A percentile compares a stretch with the other conserved stretches of the same genome.
These are phyloP conservation scores for Hylaeus anthracinus DNA, from an alignment of 1,140 invertebrate species.

Conservation along the genomic window DNA sequence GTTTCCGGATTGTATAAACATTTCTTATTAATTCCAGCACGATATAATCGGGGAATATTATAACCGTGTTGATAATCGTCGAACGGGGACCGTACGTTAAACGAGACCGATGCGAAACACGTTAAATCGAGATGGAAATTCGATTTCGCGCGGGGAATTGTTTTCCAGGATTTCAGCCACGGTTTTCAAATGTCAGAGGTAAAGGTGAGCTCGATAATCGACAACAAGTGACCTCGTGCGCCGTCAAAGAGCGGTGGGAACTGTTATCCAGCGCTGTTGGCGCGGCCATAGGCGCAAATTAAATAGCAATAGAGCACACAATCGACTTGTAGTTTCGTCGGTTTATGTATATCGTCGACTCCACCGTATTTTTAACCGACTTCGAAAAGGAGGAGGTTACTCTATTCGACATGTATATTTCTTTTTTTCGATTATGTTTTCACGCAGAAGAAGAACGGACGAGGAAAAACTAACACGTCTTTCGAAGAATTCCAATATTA, in stretches of 20 bases:
- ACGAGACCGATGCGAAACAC: background rate
- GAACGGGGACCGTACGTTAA: background rate
- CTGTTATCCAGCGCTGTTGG: background rate
- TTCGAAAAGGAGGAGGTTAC: no score
- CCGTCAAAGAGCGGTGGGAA: background rate
- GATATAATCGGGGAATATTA: conserved; percentile 18
- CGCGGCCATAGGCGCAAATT: conserved; percentile 12
- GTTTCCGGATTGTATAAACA: conserved; percentile 6
- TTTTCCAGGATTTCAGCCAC: conserved; percentile 17
- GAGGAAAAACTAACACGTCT: no score
- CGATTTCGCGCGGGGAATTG: conserved; percentile 8
- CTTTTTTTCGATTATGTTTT: background rate
- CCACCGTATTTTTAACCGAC: no score
- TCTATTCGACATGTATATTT: no score
- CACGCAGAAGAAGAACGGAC: background rate
- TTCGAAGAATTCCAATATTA: no score
- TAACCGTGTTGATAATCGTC: conserved; percentile 14
- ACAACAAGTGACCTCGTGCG: conserved; percentile 6
- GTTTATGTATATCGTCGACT: no score
- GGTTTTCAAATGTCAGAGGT: conserved; percentile 24
- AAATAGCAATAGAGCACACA: conserved; percentile 11
- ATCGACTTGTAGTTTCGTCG: background rate
- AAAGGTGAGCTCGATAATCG: conserved; percentile 19
- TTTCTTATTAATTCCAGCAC: conserved; percentile 18
- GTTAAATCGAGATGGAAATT: conserved; percentile 29